Percentiles rank a stretch among this genome's conserved stretches.
phyloP scores from a whole-genome alignment of 64 coral and sea anemone genomes.

The Montipora foliosa region DNA sequence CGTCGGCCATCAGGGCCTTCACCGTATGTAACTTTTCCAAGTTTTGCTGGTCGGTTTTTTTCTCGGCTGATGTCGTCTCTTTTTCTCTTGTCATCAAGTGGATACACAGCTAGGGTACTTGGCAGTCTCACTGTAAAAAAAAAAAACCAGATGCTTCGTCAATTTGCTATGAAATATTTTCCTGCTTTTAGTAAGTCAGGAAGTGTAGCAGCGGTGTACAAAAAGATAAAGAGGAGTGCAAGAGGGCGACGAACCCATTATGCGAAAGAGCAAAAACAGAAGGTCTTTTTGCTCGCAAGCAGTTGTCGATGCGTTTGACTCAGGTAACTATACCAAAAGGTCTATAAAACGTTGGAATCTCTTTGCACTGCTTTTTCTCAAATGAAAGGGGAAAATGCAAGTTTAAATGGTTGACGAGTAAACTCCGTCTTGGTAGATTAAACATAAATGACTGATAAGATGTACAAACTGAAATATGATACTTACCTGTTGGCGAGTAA shows the following conservation, averaged over 20 bases:
- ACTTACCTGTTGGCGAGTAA: neutral
- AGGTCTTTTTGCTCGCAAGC: neutral
- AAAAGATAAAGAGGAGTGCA: too few relatives aligned
- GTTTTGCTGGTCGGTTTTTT: conserved; percentile 42
- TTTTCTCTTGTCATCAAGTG: conserved; percentile 12
- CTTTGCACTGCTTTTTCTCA: neutral
- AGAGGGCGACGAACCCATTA: too few relatives aligned
- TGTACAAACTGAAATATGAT: neutral
- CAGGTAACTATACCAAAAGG: neutral
- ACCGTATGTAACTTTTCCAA: conserved; percentile 9
- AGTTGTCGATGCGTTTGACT: neutral
- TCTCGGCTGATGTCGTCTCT: conserved; percentile 33
- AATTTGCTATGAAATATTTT: neutral
- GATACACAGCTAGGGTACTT: conserved; percentile 51
- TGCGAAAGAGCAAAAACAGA: too few relatives aligned
- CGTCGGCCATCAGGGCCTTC: conserved; percentile 76
- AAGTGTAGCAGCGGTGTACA: neutral
- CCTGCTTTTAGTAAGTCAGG: neutral
- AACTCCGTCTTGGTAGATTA: too few relatives aligned
- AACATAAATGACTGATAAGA: too few relatives aligned
- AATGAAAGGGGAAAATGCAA: neutral
- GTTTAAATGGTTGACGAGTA: too few relatives aligned
- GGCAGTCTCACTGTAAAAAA: neutral
- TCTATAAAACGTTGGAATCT: neutral
- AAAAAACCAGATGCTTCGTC: neutral